These are phyloP conservation scores for Rhagoletis pomonella DNA, from an alignment of 1,140 invertebrate species.

Conservation along the genomic window DNA sequence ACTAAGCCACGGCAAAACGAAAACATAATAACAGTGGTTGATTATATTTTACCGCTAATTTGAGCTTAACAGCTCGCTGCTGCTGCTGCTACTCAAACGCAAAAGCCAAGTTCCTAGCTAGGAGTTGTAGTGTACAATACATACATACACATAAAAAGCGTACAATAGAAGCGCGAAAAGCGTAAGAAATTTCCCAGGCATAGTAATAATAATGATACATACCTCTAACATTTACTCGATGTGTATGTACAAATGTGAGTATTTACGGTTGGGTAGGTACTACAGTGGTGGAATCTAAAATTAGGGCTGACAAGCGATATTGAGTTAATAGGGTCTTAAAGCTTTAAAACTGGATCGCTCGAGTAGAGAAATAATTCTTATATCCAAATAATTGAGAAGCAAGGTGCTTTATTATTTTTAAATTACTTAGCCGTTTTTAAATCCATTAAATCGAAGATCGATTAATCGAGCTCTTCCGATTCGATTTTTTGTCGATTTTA, in stretches of 20 bases:
- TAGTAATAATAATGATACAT: conserved; percentile 6
- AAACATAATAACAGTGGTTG: conserved; percentile 45
- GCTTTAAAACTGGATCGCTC: too few relatives aligned
- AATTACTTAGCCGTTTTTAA: too few relatives aligned
- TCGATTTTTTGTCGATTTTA: too few relatives aligned
- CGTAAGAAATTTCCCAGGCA: conserved; percentile 47
- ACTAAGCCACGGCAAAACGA: conserved; percentile 46
- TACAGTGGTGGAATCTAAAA: not conserved
- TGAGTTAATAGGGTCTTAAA: too few relatives aligned
- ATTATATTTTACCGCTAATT: conserved; percentile 48
- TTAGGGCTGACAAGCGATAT: too few relatives aligned
- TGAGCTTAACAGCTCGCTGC: not conserved
- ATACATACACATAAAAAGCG: not conserved
- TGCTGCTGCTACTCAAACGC: not conserved
- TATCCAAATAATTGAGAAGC: too few relatives aligned
- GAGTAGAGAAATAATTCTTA: too few relatives aligned
- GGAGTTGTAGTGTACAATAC: not conserved
- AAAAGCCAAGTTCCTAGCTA: not conserved
- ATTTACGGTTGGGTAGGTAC: not conserved
- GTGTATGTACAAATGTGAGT: not conserved
- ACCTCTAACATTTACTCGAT: not conserved
- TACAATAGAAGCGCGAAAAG: conserved; percentile 33
- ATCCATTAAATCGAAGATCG: too few relatives aligned
- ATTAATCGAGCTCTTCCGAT: too few relatives aligned
- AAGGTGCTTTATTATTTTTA: too few relatives aligned